These are phyloP conservation scores for Hexactinellida sp. DNA, from an alignment of 37 sponge, comb jelly and placozoan genomes.

Conservation along the genomic window DNA sequence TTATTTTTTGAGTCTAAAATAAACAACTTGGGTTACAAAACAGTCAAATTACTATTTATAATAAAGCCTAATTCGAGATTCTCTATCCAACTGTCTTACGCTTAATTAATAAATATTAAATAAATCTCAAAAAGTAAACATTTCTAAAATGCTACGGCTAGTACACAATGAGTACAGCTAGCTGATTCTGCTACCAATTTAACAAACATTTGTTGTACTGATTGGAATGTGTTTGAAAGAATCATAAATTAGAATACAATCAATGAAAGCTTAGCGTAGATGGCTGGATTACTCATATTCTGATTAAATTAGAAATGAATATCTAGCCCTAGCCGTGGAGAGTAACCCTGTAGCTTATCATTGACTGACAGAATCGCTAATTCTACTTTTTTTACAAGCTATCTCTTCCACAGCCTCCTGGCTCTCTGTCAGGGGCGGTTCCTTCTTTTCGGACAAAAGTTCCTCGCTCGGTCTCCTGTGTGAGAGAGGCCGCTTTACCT, in stretches of 20 bases:
- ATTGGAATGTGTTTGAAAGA: too few species aligned
- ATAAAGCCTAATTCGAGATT: too few species aligned
- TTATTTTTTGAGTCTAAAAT: constrained; percentile 39
- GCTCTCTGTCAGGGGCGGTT: not conserved
- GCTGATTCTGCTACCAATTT: too few species aligned
- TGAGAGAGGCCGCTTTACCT: not conserved
- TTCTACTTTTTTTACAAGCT: not conserved
- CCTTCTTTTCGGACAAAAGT: not conserved
- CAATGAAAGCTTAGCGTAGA: not conserved
- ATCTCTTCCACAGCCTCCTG: not conserved
- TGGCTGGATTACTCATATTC: not conserved
- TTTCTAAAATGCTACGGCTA: too few species aligned
- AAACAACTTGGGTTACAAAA: not conserved
- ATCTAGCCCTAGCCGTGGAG: too few species aligned
- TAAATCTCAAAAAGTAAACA: not conserved
- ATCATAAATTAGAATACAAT: not conserved
- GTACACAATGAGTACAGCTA: too few species aligned
- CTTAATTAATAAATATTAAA: not conserved
- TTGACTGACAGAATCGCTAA: not conserved
- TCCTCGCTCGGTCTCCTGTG: not conserved
- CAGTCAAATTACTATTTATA: too few species aligned
- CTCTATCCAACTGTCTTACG: too few species aligned
- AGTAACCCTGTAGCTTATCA: too few species aligned
- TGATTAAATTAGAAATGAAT: constrained; percentile 13
- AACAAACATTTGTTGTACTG: too few species aligned